These are phyloP conservation scores for Otis tarda DNA, from an alignment of 2,113 vertebrate species.

Conservation along the genomic window DNA sequence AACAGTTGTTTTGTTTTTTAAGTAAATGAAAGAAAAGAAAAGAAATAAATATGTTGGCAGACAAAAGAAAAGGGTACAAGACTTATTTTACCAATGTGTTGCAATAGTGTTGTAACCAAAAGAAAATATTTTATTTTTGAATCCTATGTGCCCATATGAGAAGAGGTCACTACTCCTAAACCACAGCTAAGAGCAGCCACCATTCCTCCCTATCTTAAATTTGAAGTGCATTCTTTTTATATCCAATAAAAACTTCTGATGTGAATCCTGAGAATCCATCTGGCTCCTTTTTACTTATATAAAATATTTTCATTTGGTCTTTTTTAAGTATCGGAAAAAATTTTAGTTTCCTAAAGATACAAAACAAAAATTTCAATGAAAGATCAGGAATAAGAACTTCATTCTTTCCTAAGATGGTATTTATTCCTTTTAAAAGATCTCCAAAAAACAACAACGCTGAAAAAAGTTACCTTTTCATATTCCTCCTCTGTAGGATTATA, in stretches of 20 bases:
- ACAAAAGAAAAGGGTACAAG: not conserved
- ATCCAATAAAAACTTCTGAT: not conserved
- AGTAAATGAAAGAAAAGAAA: not conserved
- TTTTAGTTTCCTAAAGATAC: not conserved
- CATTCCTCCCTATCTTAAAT: not conserved
- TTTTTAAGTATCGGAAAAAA: not conserved
- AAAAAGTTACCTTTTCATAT: conserved; percentile 90
- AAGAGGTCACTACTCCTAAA: not conserved
- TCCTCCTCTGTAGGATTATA: conserved; percentile 98
- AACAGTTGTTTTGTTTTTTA: rapidly evolving
- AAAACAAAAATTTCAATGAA: not conserved
- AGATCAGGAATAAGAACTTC: not conserved
- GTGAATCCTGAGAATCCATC: not conserved
- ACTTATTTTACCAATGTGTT: not conserved
- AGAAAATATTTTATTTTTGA: not conserved
- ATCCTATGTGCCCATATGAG: not conserved
- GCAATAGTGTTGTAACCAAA: not conserved
- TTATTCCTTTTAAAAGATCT: not conserved
- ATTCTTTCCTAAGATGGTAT: not conserved
- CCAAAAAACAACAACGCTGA: not conserved
- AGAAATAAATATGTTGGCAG: not conserved
- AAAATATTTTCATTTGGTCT: not conserved
- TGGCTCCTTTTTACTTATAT: not conserved
- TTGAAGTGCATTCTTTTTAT: not conserved
- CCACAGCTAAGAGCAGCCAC: not conserved